Conservation (phyloP, 2,113 vertebrate genomes). For the Noctilio leporinus region DNA sequence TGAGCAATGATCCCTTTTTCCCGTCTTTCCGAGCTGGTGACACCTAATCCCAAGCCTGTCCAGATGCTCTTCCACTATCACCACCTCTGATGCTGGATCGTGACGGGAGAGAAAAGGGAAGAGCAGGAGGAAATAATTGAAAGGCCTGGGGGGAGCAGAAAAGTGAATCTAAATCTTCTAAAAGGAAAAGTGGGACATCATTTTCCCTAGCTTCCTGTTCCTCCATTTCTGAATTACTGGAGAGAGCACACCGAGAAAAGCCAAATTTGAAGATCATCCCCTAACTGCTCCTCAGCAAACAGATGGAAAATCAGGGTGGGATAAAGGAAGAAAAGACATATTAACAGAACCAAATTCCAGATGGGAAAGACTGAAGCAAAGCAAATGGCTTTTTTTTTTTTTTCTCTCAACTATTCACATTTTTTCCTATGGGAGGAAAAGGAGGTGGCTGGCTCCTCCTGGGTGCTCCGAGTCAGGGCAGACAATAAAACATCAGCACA, state of each 20-base stretch:
- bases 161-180: background rate
- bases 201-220: background rate
- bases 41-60: background rate
- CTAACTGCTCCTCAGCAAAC: background rate
- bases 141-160: background rate
- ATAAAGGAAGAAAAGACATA: background rate
- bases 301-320: background rate
- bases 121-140: background rate
- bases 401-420: background rate
- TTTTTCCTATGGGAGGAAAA: constrained; percentile 21
- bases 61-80: background rate
- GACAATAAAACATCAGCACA: constrained; percentile 45
- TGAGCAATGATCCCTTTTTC: background rate
- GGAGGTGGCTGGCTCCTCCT: background rate
- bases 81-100: background rate
- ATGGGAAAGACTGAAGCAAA: background rate
- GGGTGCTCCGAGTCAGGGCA: background rate
- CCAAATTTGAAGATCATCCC: background rate
- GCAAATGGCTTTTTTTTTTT: background rate
- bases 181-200: background rate
- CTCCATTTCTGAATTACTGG: background rate
- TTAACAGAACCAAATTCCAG: background rate
- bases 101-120: background rate
- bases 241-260: background rate
- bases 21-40: background rate